Conservation (phyloP, 1,140 invertebrate species). For the Ceratoteleas bidentatus region DNA sequence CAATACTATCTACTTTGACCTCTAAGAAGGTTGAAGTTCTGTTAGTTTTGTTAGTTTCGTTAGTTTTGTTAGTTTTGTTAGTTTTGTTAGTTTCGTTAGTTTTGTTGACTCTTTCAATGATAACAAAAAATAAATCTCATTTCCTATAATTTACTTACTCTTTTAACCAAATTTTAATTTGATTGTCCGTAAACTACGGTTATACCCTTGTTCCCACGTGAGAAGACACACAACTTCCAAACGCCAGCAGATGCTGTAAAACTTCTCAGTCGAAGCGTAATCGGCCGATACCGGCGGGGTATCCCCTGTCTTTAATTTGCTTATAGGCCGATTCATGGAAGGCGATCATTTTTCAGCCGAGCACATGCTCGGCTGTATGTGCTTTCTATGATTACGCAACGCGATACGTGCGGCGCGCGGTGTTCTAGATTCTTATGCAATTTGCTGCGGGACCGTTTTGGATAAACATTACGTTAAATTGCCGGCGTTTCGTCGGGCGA, state of each 20-base stretch:
- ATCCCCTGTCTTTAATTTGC: conserved; percentile 42
- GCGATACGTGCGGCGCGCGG: conserved; percentile 23
- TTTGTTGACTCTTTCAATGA: too few relatives aligned
- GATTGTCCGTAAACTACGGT: background rate
- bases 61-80: too few relatives aligned
- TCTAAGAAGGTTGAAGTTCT: too few relatives aligned
- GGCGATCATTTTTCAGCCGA: conserved; percentile 40
- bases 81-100: too few relatives aligned
- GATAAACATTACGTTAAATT: conserved; percentile 53
- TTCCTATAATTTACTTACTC: too few relatives aligned
- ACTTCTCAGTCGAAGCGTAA: background rate
- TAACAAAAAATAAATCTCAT: too few relatives aligned
- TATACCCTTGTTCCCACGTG: too few relatives aligned
- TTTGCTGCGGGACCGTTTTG: conserved; percentile 33
- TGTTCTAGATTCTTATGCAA: conserved; percentile 35
- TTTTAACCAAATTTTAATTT: conserved; percentile 18
- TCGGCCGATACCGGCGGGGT: background rate
- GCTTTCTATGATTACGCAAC: conserved; percentile 55
- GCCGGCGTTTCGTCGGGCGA: conserved; percentile 36
- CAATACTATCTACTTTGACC: too few relatives aligned
- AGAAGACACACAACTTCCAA: background rate
- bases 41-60: too few relatives aligned
- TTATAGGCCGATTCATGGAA: background rate
- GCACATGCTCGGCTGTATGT: conserved; percentile 7
- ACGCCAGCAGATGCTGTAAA: background rate